phyloP scores from a whole-genome alignment of 2,888 invertebrate species.

The Ecdyonurus torrentis region DNA sequence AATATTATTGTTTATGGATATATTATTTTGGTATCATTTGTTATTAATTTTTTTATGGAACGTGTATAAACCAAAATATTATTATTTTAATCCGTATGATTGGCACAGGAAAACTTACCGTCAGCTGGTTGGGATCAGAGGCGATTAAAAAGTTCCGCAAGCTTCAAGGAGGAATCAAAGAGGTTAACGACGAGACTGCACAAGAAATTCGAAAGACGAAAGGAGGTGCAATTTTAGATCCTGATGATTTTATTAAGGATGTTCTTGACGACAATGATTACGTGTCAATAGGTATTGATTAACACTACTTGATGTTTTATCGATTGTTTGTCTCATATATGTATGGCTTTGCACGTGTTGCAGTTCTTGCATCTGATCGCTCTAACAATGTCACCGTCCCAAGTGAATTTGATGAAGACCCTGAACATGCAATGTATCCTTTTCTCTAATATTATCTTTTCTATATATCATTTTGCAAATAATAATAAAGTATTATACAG shows the following conservation, averaged over 20 bases:
- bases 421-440: conserved; percentile 30
- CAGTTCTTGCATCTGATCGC: conserved; percentile 31
- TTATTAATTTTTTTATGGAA: background rate
- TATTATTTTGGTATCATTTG: background rate
- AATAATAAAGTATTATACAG: background rate
- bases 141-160: conserved; percentile 29
- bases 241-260: conserved; percentile 32
- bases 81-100: background rate
- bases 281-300: conserved; percentile 34
- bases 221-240: conserved; percentile 39
- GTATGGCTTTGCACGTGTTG: conserved; percentile 10
- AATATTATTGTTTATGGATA: no score
- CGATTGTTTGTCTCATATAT: background rate
- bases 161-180: conserved; percentile 18
- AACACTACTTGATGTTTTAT: background rate
- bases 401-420: conserved; percentile 30
- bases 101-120: conserved; percentile 22
- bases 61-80: background rate
- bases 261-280: conserved; percentile 42
- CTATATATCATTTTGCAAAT: no score
- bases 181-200: conserved; percentile 19
- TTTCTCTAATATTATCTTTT: no score
- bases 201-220: conserved; percentile 36
- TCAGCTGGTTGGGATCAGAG: conserved; percentile 36
- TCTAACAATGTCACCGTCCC: conserved; percentile 27